phyloP scores from a whole-genome alignment of 2,888 invertebrate genomes.

The Leucozona laternaria region DNA sequence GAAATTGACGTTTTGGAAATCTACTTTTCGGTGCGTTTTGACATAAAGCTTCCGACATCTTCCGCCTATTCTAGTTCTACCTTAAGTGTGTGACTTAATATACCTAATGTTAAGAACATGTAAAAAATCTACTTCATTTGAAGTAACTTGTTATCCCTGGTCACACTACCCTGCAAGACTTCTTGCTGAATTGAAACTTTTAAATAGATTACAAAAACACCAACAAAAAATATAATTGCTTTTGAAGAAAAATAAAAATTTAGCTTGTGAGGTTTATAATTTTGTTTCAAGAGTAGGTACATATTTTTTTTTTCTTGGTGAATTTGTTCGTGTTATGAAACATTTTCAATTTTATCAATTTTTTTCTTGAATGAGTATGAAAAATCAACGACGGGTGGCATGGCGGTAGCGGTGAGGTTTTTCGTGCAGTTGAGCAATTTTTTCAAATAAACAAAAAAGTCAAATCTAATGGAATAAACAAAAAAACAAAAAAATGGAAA shows the following conservation, averaged over 20 bases:
- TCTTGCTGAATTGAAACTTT: constrained; percentile 52
- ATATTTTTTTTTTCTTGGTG: neutral
- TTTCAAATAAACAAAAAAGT: constrained; percentile 16
- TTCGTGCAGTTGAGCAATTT: constrained; percentile 12
- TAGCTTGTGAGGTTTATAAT: neutral
- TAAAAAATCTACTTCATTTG: neutral
- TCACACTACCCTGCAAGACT: neutral
- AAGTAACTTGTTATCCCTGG: neutral
- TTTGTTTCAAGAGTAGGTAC: neutral
- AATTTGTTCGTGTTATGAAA: neutral
- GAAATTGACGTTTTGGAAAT: too few relatives aligned
- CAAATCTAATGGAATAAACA: neutral
- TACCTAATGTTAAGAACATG: too few relatives aligned
- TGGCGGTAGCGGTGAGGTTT: neutral
- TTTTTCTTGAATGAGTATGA: neutral
- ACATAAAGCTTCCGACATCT: too few relatives aligned
- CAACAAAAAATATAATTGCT: constrained; percentile 35
- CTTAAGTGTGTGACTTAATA: too few relatives aligned
- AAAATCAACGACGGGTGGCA: neutral
- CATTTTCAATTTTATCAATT: neutral
- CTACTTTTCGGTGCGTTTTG: too few relatives aligned
- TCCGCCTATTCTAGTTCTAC: too few relatives aligned
- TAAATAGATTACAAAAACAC: neutral
- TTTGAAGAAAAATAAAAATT: constrained; percentile 11
- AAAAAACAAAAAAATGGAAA: neutral